phyloP scores from a whole-genome alignment of 2,888 invertebrate genomes.

The Nipponacmea schrenckii region DNA sequence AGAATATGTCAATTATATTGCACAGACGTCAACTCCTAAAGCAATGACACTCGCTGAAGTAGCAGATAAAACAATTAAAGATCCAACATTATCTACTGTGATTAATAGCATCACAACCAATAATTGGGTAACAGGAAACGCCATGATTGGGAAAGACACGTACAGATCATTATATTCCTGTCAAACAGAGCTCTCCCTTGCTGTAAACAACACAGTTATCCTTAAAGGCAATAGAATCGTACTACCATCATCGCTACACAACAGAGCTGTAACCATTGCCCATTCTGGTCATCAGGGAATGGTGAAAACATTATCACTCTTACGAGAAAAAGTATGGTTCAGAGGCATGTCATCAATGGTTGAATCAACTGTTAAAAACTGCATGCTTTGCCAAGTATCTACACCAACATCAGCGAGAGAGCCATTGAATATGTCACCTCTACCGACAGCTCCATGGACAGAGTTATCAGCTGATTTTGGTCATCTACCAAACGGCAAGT shows the following conservation, averaged over 20 bases:
- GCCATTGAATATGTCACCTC: constrained; percentile 23
- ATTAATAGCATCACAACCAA: constrained; percentile 6
- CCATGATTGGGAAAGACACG: background rate
- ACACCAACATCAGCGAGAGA: constrained; percentile 12
- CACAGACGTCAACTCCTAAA: constrained; percentile 28
- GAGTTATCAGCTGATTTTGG: constrained; percentile 20
- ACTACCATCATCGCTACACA: constrained; percentile 24
- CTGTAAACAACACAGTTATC: background rate
- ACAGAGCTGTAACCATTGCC: constrained; percentile 28
- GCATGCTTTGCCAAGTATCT: constrained; percentile 24
- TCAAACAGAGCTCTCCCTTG: constrained; percentile 15
- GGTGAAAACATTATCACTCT: constrained; percentile 31
- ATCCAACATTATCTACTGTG: constrained; percentile 30
- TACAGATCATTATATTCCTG: constrained; percentile 2
- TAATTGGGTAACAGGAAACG: background rate
- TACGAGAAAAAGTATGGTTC: constrained; percentile 37
- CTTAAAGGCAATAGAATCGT: constrained; percentile 19
- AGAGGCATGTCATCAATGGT: constrained; percentile 29
- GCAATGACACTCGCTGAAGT: constrained; percentile 44
- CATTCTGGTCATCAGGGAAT: constrained; percentile 41
- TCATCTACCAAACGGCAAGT: constrained; percentile 20
- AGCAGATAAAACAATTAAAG: constrained; percentile 24
- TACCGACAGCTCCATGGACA: constrained; percentile 25
- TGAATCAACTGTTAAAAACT: constrained; percentile 18
- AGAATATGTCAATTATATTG: constrained; percentile 39